Percentiles rank a stretch among this genome's conserved stretches.
Evolutionary conservation across 1,140 invertebrate genomes (phyloP).

Genomic region (Oncopodura yosiiana): DNA sequence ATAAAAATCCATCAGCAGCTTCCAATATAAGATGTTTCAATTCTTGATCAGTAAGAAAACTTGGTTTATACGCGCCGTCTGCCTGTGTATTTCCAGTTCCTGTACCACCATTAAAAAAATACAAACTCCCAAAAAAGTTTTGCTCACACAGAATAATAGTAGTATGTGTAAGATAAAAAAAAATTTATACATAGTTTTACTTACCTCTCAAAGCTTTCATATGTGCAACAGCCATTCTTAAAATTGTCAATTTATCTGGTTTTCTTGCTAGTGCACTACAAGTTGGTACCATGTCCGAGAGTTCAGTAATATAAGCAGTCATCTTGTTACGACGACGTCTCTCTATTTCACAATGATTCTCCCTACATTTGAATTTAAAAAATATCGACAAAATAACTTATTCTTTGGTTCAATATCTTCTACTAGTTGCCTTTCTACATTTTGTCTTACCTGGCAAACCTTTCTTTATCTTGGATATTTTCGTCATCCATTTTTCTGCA

Average conservation of each 20-base stretch:
- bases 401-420: neutral
- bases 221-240: constrained; percentile 98
- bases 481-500: constrained; percentile 82
- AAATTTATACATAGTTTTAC: constrained; percentile 29
- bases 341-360: constrained; percentile 99
- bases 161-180: neutral
- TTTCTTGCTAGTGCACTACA: constrained; percentile 84
- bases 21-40: constrained; percentile 97
- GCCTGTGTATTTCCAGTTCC: constrained; percentile 88
- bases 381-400: constrained; percentile 44
- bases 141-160: constrained; percentile 8
- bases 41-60: constrained; percentile 97
- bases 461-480: constrained; percentile 86
- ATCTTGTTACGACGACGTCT: constrained; percentile 96
- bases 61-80: constrained; percentile 94
- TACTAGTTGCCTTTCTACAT: neutral
- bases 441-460: constrained; percentile 69
- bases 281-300: constrained; percentile 99
- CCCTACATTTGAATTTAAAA: constrained; percentile 54
- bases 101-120: constrained; percentile 39
- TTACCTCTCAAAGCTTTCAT: constrained; percentile 93
- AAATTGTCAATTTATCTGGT: constrained; percentile 97
- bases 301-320: constrained; percentile 99
- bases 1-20: constrained; percentile 98
- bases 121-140: constrained; percentile 20